Evolutionary conservation across 2,797 vertebrate genomes (phyloP).

Genomic region (Melanotaenia pygmaea): DNA sequence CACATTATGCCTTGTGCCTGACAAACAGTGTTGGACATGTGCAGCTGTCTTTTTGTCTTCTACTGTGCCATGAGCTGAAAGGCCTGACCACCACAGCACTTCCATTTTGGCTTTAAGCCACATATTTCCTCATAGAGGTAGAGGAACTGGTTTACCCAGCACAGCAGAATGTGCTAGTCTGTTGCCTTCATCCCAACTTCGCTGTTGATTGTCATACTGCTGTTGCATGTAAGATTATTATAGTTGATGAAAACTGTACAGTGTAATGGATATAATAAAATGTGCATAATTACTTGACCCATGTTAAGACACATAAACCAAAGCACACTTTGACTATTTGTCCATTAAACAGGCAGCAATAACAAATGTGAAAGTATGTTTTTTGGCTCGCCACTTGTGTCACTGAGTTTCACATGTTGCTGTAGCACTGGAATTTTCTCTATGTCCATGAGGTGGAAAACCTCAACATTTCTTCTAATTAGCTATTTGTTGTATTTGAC

Average conservation of each 20-base stretch:
- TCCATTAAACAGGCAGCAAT: background rate
- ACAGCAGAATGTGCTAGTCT: background rate
- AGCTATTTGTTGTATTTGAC: too few species aligned
- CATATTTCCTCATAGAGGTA: conserved; percentile 25
- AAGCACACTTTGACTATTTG: background rate
- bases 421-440: too few species aligned
- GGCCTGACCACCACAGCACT: conserved; percentile 19
- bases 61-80: conserved; percentile 31
- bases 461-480: too few species aligned
- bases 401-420: too few species aligned
- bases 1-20: background rate
- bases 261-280: background rate
- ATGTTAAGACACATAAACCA: background rate
- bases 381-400: background rate
- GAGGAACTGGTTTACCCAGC: conserved; percentile 19
- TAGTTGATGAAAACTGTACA: background rate
- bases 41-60: conserved; percentile 56
- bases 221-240: background rate
- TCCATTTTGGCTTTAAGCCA: conserved; percentile 48
- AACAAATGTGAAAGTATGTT: background rate
- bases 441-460: too few species aligned
- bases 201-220: background rate
- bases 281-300: too few species aligned
- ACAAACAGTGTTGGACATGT: background rate
- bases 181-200: background rate